Conservation (phyloP, 2,888 invertebrate genomes). For the Uropetala carovei region DNA sequence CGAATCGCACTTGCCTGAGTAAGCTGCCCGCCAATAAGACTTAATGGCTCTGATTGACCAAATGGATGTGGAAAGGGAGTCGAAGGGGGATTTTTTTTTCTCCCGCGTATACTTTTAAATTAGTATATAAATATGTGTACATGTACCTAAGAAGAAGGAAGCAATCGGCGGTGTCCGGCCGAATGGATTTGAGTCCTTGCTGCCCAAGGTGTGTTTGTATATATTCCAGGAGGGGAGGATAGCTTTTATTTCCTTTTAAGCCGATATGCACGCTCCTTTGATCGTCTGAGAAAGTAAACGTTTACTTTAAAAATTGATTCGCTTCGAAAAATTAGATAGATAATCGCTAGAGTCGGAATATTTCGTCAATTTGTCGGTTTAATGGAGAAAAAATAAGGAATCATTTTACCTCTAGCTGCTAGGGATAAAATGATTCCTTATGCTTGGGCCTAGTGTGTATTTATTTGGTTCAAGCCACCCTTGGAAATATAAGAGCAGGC, state of each 20-base stretch:
- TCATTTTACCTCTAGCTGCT: too few relatives aligned
- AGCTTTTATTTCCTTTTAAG: background rate
- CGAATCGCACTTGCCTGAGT: background rate
- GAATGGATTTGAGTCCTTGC: background rate
- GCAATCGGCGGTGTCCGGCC: background rate
- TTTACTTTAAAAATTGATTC: background rate
- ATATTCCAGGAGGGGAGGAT: background rate
- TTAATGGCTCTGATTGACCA: constrained; percentile 32
- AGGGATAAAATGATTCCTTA: too few relatives aligned
- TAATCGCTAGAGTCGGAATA: background rate
- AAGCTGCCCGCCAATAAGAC: constrained; percentile 22
- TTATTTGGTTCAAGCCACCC: too few relatives aligned
- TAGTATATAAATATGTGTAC: background rate
- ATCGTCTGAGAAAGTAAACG: background rate
- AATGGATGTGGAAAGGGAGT: background rate
- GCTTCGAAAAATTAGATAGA: background rate
- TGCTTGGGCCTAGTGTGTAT: too few relatives aligned
- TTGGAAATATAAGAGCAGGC: too few relatives aligned
- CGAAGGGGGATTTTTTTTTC: background rate
- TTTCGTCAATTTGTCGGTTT: background rate
- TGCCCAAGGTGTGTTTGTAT: constrained; percentile 15
- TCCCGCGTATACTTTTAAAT: background rate
- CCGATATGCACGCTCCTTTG: background rate
- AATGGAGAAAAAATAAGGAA: background rate
- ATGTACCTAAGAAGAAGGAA: background rate